These are phyloP conservation scores for Eristalinus sepulchralis DNA, from an alignment of 2,888 invertebrate species.

Conservation along the genomic window DNA sequence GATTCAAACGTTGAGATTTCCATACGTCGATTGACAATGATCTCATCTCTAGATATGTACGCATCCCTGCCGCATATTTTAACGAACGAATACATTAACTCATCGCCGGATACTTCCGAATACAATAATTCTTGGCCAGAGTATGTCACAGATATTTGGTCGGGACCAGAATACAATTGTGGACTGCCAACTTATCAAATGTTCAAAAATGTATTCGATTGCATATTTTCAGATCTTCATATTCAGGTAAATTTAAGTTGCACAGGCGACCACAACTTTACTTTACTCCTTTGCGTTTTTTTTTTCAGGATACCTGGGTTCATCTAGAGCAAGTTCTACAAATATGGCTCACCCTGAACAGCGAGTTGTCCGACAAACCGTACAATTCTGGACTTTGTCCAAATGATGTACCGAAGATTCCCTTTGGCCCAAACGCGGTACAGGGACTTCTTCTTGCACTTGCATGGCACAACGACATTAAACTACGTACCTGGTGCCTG, in stretches of 20 bases:
- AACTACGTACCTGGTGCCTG: conserved; percentile 88
- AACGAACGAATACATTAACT: conserved; percentile 77
- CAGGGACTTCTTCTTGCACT: conserved; percentile 85
- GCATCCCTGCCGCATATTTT: conserved; percentile 79
- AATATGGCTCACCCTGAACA: conserved; percentile 93
- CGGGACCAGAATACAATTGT: conserved; percentile 82
- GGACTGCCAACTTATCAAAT: conserved; percentile 82
- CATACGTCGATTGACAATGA: conserved; percentile 86
- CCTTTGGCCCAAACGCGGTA: conserved; percentile 85
- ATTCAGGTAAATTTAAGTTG: conserved; percentile 79
- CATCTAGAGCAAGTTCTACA: conserved; percentile 92
- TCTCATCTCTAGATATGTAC: conserved; percentile 82
- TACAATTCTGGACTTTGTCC: conserved; percentile 83
- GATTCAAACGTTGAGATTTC: conserved; percentile 89
- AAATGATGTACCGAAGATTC: conserved; percentile 84
- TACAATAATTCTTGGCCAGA: conserved; percentile 79
- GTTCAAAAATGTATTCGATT: conserved; percentile 87
- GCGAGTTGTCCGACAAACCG: conserved; percentile 81
- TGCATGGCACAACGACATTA: conserved; percentile 86
- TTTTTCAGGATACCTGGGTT: conserved; percentile 85
- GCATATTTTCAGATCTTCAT: conserved; percentile 86
- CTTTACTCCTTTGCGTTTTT: conserved; percentile 27
- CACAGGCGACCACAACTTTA: background rate
- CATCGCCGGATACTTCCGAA: conserved; percentile 77
- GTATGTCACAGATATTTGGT: conserved; percentile 81